Base-by-base conservation (phyloP, 2,888 invertebrate genomes). In the Venustoraphidia nigricollis region DNA sequence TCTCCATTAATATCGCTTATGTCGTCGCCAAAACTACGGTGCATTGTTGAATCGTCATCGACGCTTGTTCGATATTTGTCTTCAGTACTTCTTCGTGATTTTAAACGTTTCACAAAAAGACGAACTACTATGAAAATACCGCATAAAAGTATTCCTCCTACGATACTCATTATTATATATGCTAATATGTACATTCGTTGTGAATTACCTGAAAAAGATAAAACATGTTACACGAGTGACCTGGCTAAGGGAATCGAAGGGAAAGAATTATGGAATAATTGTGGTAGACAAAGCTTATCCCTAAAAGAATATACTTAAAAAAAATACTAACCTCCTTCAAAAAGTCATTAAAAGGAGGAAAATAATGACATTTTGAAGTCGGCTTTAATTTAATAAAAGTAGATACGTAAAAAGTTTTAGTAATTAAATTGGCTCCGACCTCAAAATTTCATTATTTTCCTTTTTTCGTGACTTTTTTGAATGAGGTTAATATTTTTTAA, bases 1-100 rank as follows among this genome's bases (percentile, higher is more conserved):
- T 85, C 84, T 42, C 81, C 83, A 65, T 86, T 85, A 40, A 85
- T 79, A 68, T 90, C 89, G 57, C 87, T 88, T 67, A 89, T 84
- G 65, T 88, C 87, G 68, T 89, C 89, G 56, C 81, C 81, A 67
- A 89, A 88, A 50, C 86, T 86, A 62, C 85, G 83, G 10, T 86
- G 83, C 50, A 86, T 71, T 55, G 85, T 77, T 41, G 85, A 83
- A 52, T 84, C 83, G 52, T 83, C 81, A 45, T 82, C 76, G 51
- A 78, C 75, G 45, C 79, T 78, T 17, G 77, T 75, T 54, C 75
- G 75, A 51, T 82, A 82, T 66, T 84, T 83, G 17, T 78, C 68
- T 17, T 74, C 79, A 51, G 77, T 74, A 53, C 77, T 74, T 34
- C 73, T 67, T 44, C 75, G 73, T 56, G 78, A 77, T 27, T 27